Evolutionary conservation across 2,797 vertebrate species (phyloP).

Genomic region (Macroramphosus scolopax): DNA sequence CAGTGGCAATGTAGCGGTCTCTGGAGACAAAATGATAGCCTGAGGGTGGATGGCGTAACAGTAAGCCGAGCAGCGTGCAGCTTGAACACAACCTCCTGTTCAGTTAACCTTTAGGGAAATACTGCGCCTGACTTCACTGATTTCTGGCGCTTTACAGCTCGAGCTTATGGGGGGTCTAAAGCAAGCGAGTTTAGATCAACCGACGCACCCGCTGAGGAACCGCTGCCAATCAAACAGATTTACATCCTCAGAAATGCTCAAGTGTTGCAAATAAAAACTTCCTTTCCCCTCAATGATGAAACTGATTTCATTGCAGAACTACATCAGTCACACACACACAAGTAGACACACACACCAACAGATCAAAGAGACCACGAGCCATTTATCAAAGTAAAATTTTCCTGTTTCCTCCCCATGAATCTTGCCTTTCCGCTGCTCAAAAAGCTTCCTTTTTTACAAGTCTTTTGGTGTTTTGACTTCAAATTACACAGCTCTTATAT

Average conservation of each 20-base stretch:
- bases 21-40: constrained; percentile 57
- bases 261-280: constrained; percentile 22
- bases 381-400: constrained; percentile 45
- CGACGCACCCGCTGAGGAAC: constrained; percentile 43
- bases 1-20: constrained; percentile 46
- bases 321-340: constrained; percentile 9
- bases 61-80: constrained; percentile 60
- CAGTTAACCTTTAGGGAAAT: constrained; percentile 68
- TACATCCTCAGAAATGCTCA: constrained; percentile 6
- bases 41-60: constrained; percentile 68
- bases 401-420: constrained; percentile 29
- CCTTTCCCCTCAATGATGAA: constrained; percentile 21
- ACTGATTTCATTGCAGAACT: constrained; percentile 42
- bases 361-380: constrained; percentile 34
- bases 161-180: constrained; percentile 49
- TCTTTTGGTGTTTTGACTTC: constrained; percentile 17
- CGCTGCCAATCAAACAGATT: constrained; percentile 54
- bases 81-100: constrained; percentile 66
- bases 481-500: constrained; percentile 20
- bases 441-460: constrained; percentile 4
- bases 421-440: constrained; percentile 7
- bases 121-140: constrained; percentile 55
- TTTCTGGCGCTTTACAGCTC: constrained; percentile 53
- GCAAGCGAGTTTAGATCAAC: constrained; percentile 52
- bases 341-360: constrained; percentile 13